Percentiles rank a stretch among this genome's conserved stretches.
phyloP scores from a whole-genome alignment of 2,888 invertebrate genomes.

The Chaitophorus viminalis region DNA sequence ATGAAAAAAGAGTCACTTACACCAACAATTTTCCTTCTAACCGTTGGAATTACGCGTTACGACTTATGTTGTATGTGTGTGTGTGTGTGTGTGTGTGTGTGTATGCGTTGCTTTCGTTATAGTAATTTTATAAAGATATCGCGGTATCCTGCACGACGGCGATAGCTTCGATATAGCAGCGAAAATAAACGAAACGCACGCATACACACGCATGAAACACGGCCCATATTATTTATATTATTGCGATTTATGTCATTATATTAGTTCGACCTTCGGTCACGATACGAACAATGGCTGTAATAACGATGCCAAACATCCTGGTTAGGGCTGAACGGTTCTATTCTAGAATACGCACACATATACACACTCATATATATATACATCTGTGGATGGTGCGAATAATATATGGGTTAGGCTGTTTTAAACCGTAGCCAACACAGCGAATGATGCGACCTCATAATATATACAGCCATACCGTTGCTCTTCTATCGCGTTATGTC shows the following conservation, averaged over 20 bases:
- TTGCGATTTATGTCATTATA: conserved; percentile 60
- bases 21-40: background rate
- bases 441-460: background rate
- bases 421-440: conserved; percentile 27
- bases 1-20: background rate
- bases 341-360: conserved; percentile 3
- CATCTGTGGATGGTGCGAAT: background rate
- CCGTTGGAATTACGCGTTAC: no score
- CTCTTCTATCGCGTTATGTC: background rate
- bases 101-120: background rate
- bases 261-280: conserved; percentile 59
- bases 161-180: background rate
- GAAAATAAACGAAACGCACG: background rate
- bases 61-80: background rate
- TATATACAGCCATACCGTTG: background rate
- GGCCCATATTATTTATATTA: background rate
- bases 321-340: conserved; percentile 61
- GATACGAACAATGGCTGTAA: conserved; percentile 55
- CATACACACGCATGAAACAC: background rate
- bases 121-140: background rate
- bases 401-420: conserved; percentile 54
- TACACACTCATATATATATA: background rate
- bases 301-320: conserved; percentile 60
- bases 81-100: no score
- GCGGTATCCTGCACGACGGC: background rate